A percentile compares a stretch with the other conserved stretches of the same genome.
Conservation (phyloP, 2,113 vertebrate genomes). For the Notiomystis cincta region DNA sequence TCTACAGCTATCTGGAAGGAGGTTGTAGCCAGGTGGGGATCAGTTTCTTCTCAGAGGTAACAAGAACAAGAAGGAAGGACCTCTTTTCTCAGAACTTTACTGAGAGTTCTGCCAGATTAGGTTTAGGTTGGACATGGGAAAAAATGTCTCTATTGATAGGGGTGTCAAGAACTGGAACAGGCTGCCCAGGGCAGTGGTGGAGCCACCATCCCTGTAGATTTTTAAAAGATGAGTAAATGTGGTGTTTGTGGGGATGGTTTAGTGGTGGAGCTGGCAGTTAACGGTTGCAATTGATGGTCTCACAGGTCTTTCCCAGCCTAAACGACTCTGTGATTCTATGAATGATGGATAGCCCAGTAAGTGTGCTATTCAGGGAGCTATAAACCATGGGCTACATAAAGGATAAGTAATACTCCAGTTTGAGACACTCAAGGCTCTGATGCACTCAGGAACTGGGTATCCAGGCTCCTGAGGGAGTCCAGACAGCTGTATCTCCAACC, state of each 20-base stretch:
- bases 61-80: not conserved
- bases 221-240: not conserved
- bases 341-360: not conserved
- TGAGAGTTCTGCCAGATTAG: not conserved
- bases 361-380: not conserved
- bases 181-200: not conserved
- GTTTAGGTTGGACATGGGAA: not conserved
- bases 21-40: not conserved
- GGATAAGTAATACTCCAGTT: not conserved
- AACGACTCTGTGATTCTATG: not conserved
- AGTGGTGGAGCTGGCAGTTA: not conserved
- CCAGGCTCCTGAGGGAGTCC: not conserved
- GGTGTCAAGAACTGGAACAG: not conserved
- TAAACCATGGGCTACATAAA: not conserved
- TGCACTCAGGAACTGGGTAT: not conserved
- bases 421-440: not conserved
- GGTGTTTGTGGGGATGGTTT: not conserved
- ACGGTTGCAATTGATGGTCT: fast-evolving
- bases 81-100: not conserved
- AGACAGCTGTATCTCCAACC: not conserved
- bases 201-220: no score
- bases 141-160: not conserved
- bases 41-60: not conserved
- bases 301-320: not conserved
- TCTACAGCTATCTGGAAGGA: not conserved